Base-by-base conservation (phyloP, 2,113 vertebrate species). In the Chloropsis cyanopogon region DNA sequence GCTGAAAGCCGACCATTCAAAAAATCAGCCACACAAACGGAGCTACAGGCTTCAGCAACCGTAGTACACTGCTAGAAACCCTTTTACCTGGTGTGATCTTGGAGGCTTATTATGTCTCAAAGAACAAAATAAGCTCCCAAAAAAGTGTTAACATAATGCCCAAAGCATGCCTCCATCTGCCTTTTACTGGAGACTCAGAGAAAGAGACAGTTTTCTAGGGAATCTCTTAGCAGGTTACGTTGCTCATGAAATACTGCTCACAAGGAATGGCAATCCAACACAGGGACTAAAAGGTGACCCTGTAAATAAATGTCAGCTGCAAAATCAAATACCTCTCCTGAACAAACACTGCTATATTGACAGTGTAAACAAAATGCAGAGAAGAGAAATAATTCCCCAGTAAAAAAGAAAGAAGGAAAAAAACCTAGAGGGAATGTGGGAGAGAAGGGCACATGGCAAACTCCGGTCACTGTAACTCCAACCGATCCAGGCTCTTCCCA, bases 261-360 rank as follows among this genome's bases (percentile, higher is more conserved):
- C 29, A 61, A 49, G 19, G 28, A 85, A 83, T 5, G 14, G 52
- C 60, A 80, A 29, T 59, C 65, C 81, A 94, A 92, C 47, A 89
- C 20, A 75, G 19, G 47, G 54, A 71, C 64, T 83, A 73, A 70
- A 92, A 73, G 59, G 64, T 86, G 88, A 86, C 65, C 69, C 89
- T 84, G 60, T 49, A 86, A 94, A 94, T 77, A 92, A 92, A 88
- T 52, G 82, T 82, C 85, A 88, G 63, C 79, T 90, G 63, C 59
- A 95, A 91, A 96, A 95, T 57, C 10, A 6, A 96, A 66, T 61
- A 90, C 39, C 63, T 82, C 37, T 87, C 59, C 64, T 37, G 86
- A 95, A 89, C 63, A 89, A 95, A 87, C 57, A 89, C 37, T 64
- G 80, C 69, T 49, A 9, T 84, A 91, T 63, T 79, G 65, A 93